phyloP scores from a whole-genome alignment of 2,113 vertebrate species.

The Setophaga petechia region DNA sequence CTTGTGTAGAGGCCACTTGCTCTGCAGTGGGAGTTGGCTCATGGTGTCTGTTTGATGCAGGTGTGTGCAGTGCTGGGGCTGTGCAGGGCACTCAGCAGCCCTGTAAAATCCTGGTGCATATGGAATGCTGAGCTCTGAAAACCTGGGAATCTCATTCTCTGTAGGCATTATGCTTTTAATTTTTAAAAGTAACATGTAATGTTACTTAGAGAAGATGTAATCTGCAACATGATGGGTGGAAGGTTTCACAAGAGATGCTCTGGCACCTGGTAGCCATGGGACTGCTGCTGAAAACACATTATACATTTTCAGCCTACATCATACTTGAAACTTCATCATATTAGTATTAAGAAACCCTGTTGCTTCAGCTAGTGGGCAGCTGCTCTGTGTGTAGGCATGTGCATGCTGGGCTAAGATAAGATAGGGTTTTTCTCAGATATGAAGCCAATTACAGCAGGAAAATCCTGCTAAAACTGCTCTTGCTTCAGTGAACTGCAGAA shows the following conservation, averaged over 20 bases:
- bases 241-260: background rate
- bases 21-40: background rate
- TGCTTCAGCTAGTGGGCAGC: background rate
- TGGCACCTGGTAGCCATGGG: background rate
- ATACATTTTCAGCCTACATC: background rate
- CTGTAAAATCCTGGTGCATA: background rate
- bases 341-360: background rate
- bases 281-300: background rate
- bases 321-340: background rate
- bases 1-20: background rate
- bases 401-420: background rate
- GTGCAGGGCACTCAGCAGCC: background rate
- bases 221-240: background rate
- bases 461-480: conserved; percentile 44
- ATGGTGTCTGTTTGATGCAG: background rate
- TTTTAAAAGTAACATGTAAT: background rate
- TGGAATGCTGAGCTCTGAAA: background rate
- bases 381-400: background rate
- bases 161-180: background rate
- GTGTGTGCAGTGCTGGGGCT: background rate
- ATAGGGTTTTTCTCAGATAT: background rate
- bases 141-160: background rate
- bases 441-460: conserved; percentile 38
- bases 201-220: background rate
- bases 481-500: conserved; percentile 43